Conservation (phyloP, 1,140 invertebrate species). For the Drosophila mayri region DNA sequence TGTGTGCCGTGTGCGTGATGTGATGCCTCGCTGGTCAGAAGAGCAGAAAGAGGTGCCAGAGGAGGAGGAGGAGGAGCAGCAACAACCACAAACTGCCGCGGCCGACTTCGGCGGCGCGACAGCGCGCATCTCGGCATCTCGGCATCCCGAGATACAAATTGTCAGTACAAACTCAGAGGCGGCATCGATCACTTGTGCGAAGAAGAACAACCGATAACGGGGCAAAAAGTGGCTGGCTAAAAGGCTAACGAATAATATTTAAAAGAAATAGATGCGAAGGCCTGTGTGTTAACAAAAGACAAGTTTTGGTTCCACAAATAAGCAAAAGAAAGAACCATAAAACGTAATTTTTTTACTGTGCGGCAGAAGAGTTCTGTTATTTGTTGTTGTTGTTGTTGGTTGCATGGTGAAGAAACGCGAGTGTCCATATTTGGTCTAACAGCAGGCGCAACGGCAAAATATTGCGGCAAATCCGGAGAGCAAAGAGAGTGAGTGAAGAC, state of each 20-base stretch:
- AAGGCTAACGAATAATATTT: constrained; percentile 3
- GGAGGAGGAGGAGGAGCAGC: constrained; percentile 11
- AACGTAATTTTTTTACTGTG: constrained; percentile 47
- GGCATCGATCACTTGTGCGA: constrained; percentile 82
- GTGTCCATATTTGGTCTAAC: constrained; percentile 76
- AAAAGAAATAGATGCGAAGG: constrained; percentile 2
- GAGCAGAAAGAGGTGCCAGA: constrained; percentile 41
- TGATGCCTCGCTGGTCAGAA: constrained; percentile 63
- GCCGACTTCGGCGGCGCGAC: constrained; percentile 24
- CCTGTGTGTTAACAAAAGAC: constrained; percentile 50
- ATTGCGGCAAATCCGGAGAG: constrained; percentile 17
- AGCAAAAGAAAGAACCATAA: constrained; percentile 26
- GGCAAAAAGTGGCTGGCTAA: constrained; percentile 30
- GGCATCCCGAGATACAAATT: constrained; percentile 47
- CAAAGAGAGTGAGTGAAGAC: constrained; percentile 32
- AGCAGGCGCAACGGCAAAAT: constrained; percentile 26
- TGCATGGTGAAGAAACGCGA: constrained; percentile 67
- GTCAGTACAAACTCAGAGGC: constrained; percentile 84
- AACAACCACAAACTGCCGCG: constrained; percentile 8
- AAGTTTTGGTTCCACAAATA: constrained; percentile 47
- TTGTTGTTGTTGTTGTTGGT: constrained; percentile 57
- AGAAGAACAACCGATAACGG: constrained; percentile 27
- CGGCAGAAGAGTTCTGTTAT: constrained; percentile 60
- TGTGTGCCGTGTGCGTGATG: constrained; percentile 77
- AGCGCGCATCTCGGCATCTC: constrained; percentile 33